Evolutionary conservation across 2,888 invertebrate species (phyloP), one percentile per base, ranked within the genome.

Genomic region (Cyclophora albipunctata): DNA sequence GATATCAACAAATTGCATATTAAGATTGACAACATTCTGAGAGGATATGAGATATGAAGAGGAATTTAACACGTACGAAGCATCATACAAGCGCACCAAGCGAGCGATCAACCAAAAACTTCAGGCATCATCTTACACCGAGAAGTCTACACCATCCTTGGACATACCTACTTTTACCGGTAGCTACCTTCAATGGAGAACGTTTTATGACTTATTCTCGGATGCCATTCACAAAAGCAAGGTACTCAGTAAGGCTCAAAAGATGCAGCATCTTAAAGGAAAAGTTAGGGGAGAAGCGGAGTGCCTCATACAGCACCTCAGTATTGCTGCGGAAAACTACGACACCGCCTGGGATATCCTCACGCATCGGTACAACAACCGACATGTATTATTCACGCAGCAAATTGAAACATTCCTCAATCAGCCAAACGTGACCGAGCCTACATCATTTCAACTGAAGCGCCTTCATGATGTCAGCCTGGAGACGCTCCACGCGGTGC

Each of bases 401-500:
- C 37, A 42, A 20, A 34, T 48, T n/a, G 40, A 46, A 3, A 7
- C 5, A 7, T 33, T 46, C 33, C 7, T 46, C 5, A 41, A 41
- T 40, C 40, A 40, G n/a, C 46, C 46, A 20, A 40, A 7, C 40
- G 33, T 46, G 7, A 4, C 4, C n/a, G 33, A 20, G 5, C 40
- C 40, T 6, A 33, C 34, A n/a, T n/a, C 42, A 33, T 5, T 20
- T 34, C 2, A 49, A n/a, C 4, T 45, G n/a, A 40, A 40, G 51
- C 42, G 50, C 6, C 37, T 57, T 1, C 49, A 59, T 50, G 60
- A 62, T 34, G 55, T 53, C 7, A 49, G 53, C 2, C 55, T 45
- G 47, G 59, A 62, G 37, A 48, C 53, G 34, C 47, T 62, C 6
- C 53, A 59, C 40, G 55, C 57, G 1, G 54, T 62, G 33, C 53